phyloP scores from a whole-genome alignment of 2,797 vertebrate genomes.

The Thripadectes ignobilis region DNA sequence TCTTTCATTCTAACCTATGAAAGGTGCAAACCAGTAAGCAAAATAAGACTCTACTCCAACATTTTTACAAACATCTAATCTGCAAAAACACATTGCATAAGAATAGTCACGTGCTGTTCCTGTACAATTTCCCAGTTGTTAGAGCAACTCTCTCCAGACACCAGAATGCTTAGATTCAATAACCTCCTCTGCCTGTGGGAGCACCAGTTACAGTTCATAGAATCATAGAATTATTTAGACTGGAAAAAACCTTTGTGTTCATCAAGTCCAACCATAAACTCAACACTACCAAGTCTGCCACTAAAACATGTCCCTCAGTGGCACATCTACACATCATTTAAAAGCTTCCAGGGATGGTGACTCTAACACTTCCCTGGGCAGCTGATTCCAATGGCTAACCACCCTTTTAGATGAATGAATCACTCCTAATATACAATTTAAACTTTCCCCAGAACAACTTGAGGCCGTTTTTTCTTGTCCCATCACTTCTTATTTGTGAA shows the following conservation, averaged over 20 bases:
- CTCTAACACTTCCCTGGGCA: not conserved
- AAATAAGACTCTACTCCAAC: not conserved
- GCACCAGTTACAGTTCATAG: not conserved
- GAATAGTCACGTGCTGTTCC: not conserved
- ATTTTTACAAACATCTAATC: not conserved
- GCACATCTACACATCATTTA: not conserved
- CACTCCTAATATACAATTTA: not conserved
- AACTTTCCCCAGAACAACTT: fast-evolving
- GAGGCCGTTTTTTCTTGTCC: not conserved
- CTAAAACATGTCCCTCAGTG: not conserved
- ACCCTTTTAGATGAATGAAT: not conserved
- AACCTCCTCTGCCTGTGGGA: not conserved
- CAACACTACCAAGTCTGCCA: not conserved
- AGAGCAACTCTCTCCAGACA: not conserved
- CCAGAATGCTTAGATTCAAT: not conserved
- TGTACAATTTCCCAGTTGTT: not conserved
- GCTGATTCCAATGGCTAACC: fast-evolving
- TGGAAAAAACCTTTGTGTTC: not conserved
- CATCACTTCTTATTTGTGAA: not conserved
- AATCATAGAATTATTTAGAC: not conserved
- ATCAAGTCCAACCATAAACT: not conserved
- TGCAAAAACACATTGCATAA: not conserved
- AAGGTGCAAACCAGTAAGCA: not conserved
- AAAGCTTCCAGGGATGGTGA: not conserved
- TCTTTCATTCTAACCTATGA: not conserved